These are phyloP conservation scores for Galeopsomyia nigrocyanea DNA, from an alignment of 2,888 invertebrate species.

Conservation along the genomic window DNA sequence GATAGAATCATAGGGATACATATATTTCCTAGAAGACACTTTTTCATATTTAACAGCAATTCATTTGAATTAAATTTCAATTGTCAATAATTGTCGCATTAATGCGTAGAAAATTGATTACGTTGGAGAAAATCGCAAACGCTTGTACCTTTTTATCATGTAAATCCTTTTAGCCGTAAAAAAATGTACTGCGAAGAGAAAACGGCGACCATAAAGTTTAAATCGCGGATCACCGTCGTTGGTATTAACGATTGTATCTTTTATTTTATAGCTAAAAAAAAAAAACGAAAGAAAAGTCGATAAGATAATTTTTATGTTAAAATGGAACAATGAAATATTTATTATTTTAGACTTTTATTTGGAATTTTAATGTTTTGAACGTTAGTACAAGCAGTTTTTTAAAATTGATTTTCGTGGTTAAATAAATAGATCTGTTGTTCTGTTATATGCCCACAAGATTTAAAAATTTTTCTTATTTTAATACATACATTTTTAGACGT, in stretches of 20 bases:
- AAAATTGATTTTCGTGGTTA: too few species aligned
- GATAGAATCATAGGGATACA: too few species aligned
- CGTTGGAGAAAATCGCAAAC: background rate
- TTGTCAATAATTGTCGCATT: background rate
- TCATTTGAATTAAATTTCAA: conserved; percentile 3
- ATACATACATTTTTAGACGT: too few species aligned
- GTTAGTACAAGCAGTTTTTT: too few species aligned
- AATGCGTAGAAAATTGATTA: background rate
- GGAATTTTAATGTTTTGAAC: too few species aligned
- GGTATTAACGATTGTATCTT: conserved; percentile 6
- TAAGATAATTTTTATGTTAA: too few species aligned
- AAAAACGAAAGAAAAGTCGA: conserved; percentile 4
- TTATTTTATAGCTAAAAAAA: background rate
- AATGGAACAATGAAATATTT: too few species aligned
- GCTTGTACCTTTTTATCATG: conserved; percentile 9
- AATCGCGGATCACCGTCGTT: background rate
- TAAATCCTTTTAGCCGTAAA: conserved; percentile 5
- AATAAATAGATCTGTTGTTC: too few species aligned
- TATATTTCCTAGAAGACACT: too few species aligned
- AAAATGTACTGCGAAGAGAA: background rate
- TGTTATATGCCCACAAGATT: too few species aligned
- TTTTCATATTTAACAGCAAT: background rate
- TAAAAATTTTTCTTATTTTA: too few species aligned
- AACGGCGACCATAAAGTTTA: background rate
- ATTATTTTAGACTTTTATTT: too few species aligned